Evolutionary conservation across 2,797 vertebrate species (phyloP), one percentile per base, ranked within the genome.

Genomic region (Trachops cirrhosus): DNA sequence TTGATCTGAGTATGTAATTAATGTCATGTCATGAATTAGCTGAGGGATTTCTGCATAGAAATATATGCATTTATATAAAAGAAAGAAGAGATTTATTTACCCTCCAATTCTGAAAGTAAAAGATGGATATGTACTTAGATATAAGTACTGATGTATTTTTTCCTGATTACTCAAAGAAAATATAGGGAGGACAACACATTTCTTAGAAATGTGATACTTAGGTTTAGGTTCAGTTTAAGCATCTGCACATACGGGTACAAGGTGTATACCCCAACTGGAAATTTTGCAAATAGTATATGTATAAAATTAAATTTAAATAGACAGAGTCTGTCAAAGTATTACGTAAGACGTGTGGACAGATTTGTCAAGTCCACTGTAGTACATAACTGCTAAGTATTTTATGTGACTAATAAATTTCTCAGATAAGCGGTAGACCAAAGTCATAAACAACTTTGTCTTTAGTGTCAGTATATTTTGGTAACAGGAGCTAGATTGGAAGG

Each of bases 1-100:
- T 98, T 98, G 97, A 98, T 98, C 97, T 98, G 94, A 93, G 22
- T 89, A 26, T 80, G 57, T 98, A 97, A 98, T 98, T 98, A 98
- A 97, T 97, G 96, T 98, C 97, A 98, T 97, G 96, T 97, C 97
- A 97, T 87, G 94, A 98, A 98, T 98, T 97, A 95, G 74, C 73
- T 54, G 79, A 95, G 97, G 91, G 96, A 97, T 97, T 97, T 97
- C 93, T 92, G 37, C 93, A 77, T 85, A 91, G 62, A 96, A 95
- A 93, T 96, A 94, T 93, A 83, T 93, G 84, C 89, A 74, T 73
- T 95, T 83, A 62, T 82, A 41, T 94, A 95, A 97, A 84, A 97
- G 87, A 96, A 96, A 91, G 44, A 96, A 97, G 68, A 90, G 34
- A 52, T 94, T 44, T 2, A 1, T 79, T 90, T 68, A 78, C 2